Evolutionary conservation across 2,888 invertebrate species (phyloP), one percentile per base, ranked within the genome.

Genomic region (Synanthedon tipuliformis): DNA sequence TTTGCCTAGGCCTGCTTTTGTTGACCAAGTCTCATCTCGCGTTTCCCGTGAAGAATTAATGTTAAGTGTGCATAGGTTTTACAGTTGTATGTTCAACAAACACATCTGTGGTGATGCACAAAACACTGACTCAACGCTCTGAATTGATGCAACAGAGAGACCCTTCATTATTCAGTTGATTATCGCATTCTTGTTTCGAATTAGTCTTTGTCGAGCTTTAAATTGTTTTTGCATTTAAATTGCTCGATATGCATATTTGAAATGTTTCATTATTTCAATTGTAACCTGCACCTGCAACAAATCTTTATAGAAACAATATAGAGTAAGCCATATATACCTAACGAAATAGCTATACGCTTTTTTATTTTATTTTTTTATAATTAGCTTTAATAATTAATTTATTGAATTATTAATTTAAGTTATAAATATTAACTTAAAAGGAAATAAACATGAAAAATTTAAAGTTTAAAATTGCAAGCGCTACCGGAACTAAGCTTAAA

Each of bases 51-150:
- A 45, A 45, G 45, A 45, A 45, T 45, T 48, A 50, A 40, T 57
- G 48, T 59, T 54, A 59, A 55, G 63, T 55, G 49, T 61, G 65
- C 63, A 64, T 63, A 71, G 64, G 69, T 63, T 71, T 73, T 69
- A 74, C 65, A 68, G 65, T 66, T 72, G 72, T 76, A 57, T 69
- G 61, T 62, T 58, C 56, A 60, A 60, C 68, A 73, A 75, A 77
- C 69, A 75, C 27, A 34, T 45, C 45, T 45, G 45, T 45, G 45
- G 45, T 66, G 68, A 66, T 60, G 61, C 58, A 60, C 57, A 57
- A 57, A 61, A 64, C 60, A 66, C 58, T 64, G 59, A 66, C 53
- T 60, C 45, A 45, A 13, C 34, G 45, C 45, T n/a, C 50, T 34
- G 13, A 50, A 50, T 50, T 40, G 34, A 50, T 50, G 15, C 34